Base-by-base conservation (phyloP, 2,888 invertebrate genomes). In the Linyphia triangularis region DNA sequence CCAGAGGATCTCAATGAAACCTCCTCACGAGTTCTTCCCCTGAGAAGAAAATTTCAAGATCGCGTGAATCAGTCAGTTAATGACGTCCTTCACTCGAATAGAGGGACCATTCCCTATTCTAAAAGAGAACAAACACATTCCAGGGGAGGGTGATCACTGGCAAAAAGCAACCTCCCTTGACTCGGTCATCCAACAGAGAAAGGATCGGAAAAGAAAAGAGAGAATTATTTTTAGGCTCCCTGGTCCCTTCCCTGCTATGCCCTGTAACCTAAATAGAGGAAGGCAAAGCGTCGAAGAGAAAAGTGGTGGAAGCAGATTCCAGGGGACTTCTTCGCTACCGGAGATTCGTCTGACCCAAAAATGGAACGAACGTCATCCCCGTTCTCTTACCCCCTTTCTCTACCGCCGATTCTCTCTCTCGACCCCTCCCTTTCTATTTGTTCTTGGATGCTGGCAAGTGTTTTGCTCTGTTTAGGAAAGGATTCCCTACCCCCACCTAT, bases 281-380 rank as follows among this genome's bases (percentile, higher is more conserved):
- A 83, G 70, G 78, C 69, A 78, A 70, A 63, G 84, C 75, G 73
- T 84, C 72, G 88, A 61, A 7, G 85, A 84, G 82, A 83, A 82
- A 85, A 90, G 78, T 83, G 85, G 85, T 81, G 75, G 88, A 82
- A 90, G 85, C 88, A 85, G 88, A 88, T 85, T 90, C 88, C 85
- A 78, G 43, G 63, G 79, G 82, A 72, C 85, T 89, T 61, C 65
- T 81, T 75, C 77, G 82, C 72, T 16, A 43, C 16, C 51, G n/a
- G 51, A 5, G 51, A 51, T 13, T 51, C 61, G 85, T 81, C 79
- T 89, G 85, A 85, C 85, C 89, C 89, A 82, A 85, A 89, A 85
- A 89, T 85, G 89, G 89, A 61, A 89, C 85, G 61, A 77, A 89
- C 89, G 89, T 89, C 89, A 89, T 89, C 67, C 51, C 70, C 61